Percentiles rank a stretch among this genome's conserved stretches.
Conservation (phyloP, 2,797 vertebrate genomes). For the Smutsia temminckii region DNA sequence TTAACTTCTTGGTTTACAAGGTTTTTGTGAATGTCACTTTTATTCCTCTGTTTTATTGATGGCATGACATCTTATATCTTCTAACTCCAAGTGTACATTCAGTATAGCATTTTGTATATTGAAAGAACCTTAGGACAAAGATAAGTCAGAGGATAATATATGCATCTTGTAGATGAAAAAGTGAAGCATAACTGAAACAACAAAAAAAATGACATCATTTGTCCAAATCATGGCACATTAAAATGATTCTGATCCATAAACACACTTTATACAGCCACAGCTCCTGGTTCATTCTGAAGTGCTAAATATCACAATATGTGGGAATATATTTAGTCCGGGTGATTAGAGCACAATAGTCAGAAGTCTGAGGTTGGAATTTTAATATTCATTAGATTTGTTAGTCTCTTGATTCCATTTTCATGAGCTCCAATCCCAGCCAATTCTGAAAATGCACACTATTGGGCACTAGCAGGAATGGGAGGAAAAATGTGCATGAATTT, state of each 20-base stretch:
- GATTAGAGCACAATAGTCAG: not conserved
- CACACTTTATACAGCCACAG: not conserved
- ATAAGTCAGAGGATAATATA: not conserved
- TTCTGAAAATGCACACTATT: not conserved
- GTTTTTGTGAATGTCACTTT: not conserved
- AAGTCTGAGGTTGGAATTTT: not conserved
- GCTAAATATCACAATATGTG: not conserved
- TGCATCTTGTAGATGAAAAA: not conserved
- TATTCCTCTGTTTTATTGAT: not conserved
- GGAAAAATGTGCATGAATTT: not conserved
- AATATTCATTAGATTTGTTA: not conserved
- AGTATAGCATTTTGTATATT: not conserved
- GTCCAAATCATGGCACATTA: not conserved
- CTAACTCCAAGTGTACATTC: not conserved
- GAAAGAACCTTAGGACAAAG: not conserved
- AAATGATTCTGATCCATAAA: not conserved
- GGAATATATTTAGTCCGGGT: not conserved
- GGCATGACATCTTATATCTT: not conserved
- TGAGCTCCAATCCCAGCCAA: not conserved
- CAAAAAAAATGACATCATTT: not conserved
- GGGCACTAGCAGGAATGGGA: too few species aligned
- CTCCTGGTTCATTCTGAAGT: not conserved
- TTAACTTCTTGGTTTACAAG: not conserved
- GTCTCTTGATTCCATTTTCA: not conserved
- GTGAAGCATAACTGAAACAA: not conserved